phyloP scores from a whole-genome alignment of 2,888 invertebrate genomes.

The Mythimna pallens region DNA sequence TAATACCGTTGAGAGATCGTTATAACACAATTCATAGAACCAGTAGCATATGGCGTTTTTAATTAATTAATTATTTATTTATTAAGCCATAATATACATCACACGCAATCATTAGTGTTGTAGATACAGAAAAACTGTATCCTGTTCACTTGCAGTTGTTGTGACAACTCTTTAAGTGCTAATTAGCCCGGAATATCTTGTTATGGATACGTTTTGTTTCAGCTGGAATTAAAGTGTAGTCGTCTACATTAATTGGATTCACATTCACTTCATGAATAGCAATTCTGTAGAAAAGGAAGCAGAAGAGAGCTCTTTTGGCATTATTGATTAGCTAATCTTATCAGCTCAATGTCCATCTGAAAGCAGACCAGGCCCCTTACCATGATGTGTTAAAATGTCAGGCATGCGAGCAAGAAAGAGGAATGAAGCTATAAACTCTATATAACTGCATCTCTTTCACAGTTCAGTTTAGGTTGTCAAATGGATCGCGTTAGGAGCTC shows the following conservation, averaged over 20 bases:
- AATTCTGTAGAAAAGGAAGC: background rate
- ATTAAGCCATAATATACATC: conserved; percentile 56
- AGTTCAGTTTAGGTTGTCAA: no score
- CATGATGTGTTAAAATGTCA: no score
- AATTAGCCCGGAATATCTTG: conserved; percentile 28
- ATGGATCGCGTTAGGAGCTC: no score
- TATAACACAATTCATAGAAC: conserved; percentile 57
- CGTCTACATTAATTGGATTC: background rate
- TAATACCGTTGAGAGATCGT: conserved; percentile 36
- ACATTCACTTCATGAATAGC: background rate
- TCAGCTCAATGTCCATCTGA: background rate
- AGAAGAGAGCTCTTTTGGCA: background rate
- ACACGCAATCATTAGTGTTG: conserved; percentile 48
- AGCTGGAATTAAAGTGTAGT: conserved; percentile 1
- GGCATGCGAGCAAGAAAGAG: no score
- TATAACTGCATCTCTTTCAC: no score
- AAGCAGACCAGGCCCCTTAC: background rate
- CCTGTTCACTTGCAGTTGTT: conserved; percentile 9
- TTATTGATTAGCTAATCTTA: background rate
- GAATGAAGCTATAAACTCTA: no score
- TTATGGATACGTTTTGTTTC: conserved; percentile 11
- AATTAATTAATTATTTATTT: conserved; percentile 58
- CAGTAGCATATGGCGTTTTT: conserved; percentile 37
- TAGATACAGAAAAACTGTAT: conserved; percentile 17
- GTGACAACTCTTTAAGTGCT: conserved; percentile 36